Evolutionary conservation across 2,113 vertebrate genomes (phyloP).

Genomic region (Epinephelus lanceolatus): DNA sequence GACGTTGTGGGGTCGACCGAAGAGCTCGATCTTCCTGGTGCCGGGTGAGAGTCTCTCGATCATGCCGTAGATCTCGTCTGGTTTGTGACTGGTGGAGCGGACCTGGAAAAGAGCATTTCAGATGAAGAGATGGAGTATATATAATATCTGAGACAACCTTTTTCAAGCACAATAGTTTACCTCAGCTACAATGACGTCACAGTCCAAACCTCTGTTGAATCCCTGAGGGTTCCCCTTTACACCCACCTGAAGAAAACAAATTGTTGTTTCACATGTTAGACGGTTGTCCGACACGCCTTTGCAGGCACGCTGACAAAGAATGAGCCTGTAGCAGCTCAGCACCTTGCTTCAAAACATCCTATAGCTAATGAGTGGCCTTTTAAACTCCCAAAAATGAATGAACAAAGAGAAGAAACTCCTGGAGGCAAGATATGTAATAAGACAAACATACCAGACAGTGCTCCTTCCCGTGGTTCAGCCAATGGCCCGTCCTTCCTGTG

Average conservation of each 20-base stretch:
- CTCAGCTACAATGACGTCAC: slow-evolving; percentile 95
- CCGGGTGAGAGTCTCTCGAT: slow-evolving; percentile 94
- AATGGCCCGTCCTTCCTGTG: slow-evolving; percentile 92
- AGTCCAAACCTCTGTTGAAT: slow-evolving; percentile 94
- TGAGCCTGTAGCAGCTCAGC: neutral
- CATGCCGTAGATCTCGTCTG: slow-evolving; percentile 96
- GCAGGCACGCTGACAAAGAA: neutral
- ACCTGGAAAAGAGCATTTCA: slow-evolving; percentile 79
- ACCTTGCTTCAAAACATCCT: neutral
- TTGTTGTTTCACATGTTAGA: neutral
- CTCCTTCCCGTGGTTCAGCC: slow-evolving; percentile 95
- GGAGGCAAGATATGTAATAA: neutral
- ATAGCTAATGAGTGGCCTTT: neutral
- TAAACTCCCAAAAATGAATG: neutral
- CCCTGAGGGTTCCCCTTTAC: slow-evolving; percentile 94
- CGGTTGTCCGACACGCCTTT: neutral
- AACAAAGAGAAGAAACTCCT: slow-evolving; percentile 1
- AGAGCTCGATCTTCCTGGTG: slow-evolving; percentile 93
- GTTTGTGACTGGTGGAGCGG: slow-evolving; percentile 95
- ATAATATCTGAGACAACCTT: neutral
- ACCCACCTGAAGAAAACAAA: slow-evolving; percentile 85
- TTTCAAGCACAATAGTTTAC: slow-evolving; percentile 69
- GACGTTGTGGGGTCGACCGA: slow-evolving; percentile 94
- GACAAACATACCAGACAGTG: slow-evolving; percentile 88
- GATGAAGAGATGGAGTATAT: neutral